Conservation (phyloP, 2,888 invertebrate species). For the Bombylius major region DNA sequence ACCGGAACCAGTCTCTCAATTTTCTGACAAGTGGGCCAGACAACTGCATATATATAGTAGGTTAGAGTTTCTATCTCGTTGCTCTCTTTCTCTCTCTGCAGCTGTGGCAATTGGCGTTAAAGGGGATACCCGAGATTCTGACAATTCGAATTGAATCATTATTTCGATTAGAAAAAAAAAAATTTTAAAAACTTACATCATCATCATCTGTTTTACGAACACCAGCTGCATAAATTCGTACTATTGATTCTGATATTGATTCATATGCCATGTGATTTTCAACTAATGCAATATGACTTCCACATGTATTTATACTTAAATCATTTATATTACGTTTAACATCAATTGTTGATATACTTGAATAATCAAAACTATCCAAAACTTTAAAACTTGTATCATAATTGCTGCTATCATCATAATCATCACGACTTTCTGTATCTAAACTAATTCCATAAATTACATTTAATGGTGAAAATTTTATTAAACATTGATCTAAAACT, state of each 20-base stretch:
- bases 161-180: background rate
- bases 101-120: no score
- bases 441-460: constrained; percentile 79
- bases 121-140: no score
- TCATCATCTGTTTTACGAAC: constrained; percentile 77
- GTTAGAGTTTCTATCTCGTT: no score
- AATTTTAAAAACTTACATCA: constrained; percentile 40
- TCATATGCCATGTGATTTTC: constrained; percentile 80
- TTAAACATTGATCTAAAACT: constrained; percentile 75
- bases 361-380: constrained; percentile 86
- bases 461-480: constrained; percentile 76
- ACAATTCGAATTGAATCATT: no score
- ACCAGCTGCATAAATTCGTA: constrained; percentile 87
- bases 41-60: no score
- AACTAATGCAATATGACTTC: constrained; percentile 79
- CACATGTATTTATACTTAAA: constrained; percentile 67
- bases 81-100: no score
- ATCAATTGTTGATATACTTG: constrained; percentile 88
- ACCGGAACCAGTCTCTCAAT: no score
- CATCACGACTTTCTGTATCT: constrained; percentile 56
- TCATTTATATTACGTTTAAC: constrained; percentile 83
- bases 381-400: constrained; percentile 92
- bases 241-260: constrained; percentile 76
- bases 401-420: constrained; percentile 58
- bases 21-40: no score